Percentiles rank a stretch among this genome's conserved stretches.
Conservation (phyloP, 2,113 vertebrate genomes). For the Furnarius figulus region DNA sequence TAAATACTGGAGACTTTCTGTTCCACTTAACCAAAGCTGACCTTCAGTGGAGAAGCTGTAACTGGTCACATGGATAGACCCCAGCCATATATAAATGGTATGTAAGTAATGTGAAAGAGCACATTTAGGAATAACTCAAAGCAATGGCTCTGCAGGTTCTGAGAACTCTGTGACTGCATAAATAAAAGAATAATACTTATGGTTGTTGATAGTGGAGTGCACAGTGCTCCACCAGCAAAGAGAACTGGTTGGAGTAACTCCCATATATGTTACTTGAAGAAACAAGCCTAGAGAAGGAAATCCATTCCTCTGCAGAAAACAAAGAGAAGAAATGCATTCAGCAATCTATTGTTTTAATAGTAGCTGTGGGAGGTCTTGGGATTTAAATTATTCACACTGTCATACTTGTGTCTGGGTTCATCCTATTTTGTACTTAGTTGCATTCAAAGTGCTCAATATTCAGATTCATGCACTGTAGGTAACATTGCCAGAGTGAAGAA, state of each 20-base stretch:
- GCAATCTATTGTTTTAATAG: constrained; percentile 1
- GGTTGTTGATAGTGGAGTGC: not conserved
- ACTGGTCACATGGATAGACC: not conserved
- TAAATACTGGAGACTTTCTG: not conserved
- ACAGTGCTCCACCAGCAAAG: not conserved
- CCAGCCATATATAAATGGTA: not conserved
- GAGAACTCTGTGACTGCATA: not conserved
- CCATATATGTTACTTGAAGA: not conserved
- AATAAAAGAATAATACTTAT: not conserved
- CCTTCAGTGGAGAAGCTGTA: not conserved
- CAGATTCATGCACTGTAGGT: not conserved
- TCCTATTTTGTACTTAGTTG: not conserved
- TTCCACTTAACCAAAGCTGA: not conserved
- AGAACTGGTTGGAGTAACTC: not conserved
- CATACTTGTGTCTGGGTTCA: not conserved
- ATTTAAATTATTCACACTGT: constrained; percentile 45
- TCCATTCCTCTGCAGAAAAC: not conserved
- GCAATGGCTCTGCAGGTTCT: not conserved
- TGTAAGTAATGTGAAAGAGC: not conserved
- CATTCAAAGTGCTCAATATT: not conserved
- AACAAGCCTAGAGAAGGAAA: not conserved
- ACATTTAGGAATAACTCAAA: not conserved
- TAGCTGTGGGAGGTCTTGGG: not conserved
- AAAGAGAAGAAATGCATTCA: not conserved
- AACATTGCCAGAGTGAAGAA: not conserved